These are phyloP conservation scores for Pemphigus obesinymphae DNA, from an alignment of 1,140 invertebrate genomes.

Conservation along the genomic window DNA sequence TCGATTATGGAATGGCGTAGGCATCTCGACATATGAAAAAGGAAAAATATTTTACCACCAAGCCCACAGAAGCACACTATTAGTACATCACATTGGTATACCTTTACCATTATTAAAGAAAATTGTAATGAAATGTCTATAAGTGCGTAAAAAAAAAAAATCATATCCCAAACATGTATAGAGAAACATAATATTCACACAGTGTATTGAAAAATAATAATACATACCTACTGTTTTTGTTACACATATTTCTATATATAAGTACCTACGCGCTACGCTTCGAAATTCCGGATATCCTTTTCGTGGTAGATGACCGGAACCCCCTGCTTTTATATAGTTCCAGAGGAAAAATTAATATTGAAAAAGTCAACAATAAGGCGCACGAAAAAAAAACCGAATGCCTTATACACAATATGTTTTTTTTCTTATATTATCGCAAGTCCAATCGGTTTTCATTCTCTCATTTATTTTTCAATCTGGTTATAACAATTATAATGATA, in stretches of 20 bases:
- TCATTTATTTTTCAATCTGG: neutral
- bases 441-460: neutral
- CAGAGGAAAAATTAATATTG: neutral
- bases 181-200: neutral
- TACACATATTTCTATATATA: neutral
- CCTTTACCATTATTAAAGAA: neutral
- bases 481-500: neutral
- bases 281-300: conserved; percentile 17
- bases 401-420: neutral
- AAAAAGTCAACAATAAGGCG: neutral
- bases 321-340: neutral
- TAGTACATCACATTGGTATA: no score
- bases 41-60: neutral
- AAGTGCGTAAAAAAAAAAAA: neutral
- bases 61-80: neutral
- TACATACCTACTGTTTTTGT: neutral
- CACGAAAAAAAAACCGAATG: neutral
- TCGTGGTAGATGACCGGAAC: neutral
- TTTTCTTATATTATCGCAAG: neutral
- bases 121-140: neutral
- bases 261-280: neutral
- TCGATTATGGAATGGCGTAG: neutral
- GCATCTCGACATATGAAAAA: neutral
- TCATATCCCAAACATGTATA: neutral
- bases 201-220: neutral